Base-by-base conservation (phyloP, 1,140 invertebrate species). In the Anoplophora glabripennis region DNA sequence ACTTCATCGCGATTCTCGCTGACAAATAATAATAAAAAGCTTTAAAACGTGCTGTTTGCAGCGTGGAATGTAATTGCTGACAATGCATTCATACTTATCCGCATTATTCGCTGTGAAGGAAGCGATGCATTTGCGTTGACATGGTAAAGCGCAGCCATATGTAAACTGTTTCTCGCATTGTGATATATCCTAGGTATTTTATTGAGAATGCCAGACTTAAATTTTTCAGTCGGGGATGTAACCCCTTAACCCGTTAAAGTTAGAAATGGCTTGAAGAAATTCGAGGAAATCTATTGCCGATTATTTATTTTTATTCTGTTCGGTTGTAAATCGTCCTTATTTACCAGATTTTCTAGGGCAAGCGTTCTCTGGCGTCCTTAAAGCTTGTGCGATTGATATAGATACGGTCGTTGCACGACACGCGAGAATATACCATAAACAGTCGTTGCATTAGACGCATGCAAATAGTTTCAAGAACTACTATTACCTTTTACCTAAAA, bases 261-360 rank as follows among this genome's bases (percentile, higher is more conserved):
- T 53, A 38, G 41, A 48, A 60, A 40, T 54, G 21, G 52, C 41
- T 45, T 37, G 35, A 40, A 53, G 58, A 60, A 46, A 60, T 42
- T 52, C 52, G 58, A 60, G 52, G 55, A 60, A 60, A 60, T 55
- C 58, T 55, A 42, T 21, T 55, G 28, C 28, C 58, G 58, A 60
- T 60, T 60, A 60, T 60, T 60, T 55, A 55, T 52, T 54, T 60
- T 60, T 60, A 60, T 60, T 55, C 44, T 52, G 36, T 54, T 47
- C 21, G 9, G 58, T 52, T 55, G 41, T 46, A 60, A 54, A 60
- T 60, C 51, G 51, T 54, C 17, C 53, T 46, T 54, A 41, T 54
- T 52, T 52, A 52, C 49, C 49, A 37, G 40, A 41, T 41, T 52
- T 40, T 40, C 49, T 52, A 21, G 18, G 28, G 44, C 12, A 18